phyloP scores from a whole-genome alignment of 2,113 vertebrate genomes.

The Ammodytes dubius region DNA sequence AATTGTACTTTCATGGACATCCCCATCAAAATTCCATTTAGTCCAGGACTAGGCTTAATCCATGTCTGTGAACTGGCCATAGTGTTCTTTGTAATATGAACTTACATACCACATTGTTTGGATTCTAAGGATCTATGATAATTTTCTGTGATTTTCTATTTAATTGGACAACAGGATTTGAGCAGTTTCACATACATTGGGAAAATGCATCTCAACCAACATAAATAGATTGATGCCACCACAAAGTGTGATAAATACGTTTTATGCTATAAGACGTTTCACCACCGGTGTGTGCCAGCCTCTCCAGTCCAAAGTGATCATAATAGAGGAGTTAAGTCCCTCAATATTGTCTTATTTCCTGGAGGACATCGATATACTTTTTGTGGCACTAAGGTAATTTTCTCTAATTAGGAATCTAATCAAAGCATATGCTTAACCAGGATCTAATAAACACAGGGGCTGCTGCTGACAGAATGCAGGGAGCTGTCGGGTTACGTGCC shows the following conservation, averaged over 20 bases:
- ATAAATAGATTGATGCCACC: constrained; percentile 7
- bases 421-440: constrained; percentile 79
- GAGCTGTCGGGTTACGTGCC: constrained; percentile 73
- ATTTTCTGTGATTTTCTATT: background rate
- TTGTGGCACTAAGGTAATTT: constrained; percentile 73
- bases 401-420: constrained; percentile 85
- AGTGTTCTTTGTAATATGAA: background rate
- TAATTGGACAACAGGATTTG: background rate
- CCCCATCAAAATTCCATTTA: too few species aligned
- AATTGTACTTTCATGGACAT: too few species aligned
- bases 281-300: constrained; percentile 15
- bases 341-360: constrained; percentile 64
- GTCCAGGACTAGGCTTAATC: too few species aligned
- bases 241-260: background rate
- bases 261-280: constrained; percentile 4
- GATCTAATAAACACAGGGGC: constrained; percentile 82
- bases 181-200: background rate
- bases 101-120: too few species aligned
- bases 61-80: too few species aligned
- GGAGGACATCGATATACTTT: constrained; percentile 57
- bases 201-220: background rate
- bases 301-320: constrained; percentile 36
- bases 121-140: background rate
- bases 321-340: constrained; percentile 49
- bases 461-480: constrained; percentile 75